A percentile compares a stretch with the other conserved stretches of the same genome.
These are phyloP conservation scores for Acanthisitta chloris DNA, from an alignment of 2,113 vertebrate genomes.

Conservation along the genomic window DNA sequence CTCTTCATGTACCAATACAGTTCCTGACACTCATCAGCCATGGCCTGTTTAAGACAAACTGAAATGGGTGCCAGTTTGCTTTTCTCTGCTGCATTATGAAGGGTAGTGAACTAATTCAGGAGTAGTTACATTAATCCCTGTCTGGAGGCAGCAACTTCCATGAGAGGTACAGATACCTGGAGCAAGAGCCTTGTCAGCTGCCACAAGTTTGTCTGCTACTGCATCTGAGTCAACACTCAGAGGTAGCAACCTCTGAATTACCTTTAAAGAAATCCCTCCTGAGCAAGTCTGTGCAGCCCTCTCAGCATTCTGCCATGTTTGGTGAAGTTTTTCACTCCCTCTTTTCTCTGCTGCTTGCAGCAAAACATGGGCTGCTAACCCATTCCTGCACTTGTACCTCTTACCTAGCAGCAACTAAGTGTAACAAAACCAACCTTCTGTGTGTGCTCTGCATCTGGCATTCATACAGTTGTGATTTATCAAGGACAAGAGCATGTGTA, in stretches of 20 bases:
- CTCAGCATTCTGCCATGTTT: not conserved
- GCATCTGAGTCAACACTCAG: not conserved
- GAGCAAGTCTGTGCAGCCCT: not conserved
- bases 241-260: not conserved
- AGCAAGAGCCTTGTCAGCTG: not conserved
- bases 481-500: not conserved
- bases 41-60: not conserved
- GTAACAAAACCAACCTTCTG: not conserved
- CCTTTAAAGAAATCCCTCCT: not conserved
- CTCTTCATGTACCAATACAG: not conserved
- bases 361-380: not conserved
- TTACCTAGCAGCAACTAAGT: not conserved
- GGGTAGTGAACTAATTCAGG: not conserved
- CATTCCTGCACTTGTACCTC: rapidly evolving
- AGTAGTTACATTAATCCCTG: not conserved
- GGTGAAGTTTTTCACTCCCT: not conserved
- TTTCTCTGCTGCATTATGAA: not conserved
- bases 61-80: not conserved
- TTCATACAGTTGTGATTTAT: not conserved
- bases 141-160: not conserved
- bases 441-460: not conserved
- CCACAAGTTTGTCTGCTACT: not conserved
- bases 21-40: not conserved
- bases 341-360: not conserved
- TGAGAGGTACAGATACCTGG: not conserved